phyloP scores from a whole-genome alignment of 2,797 vertebrate species.

The Sciaenops ocellatus region DNA sequence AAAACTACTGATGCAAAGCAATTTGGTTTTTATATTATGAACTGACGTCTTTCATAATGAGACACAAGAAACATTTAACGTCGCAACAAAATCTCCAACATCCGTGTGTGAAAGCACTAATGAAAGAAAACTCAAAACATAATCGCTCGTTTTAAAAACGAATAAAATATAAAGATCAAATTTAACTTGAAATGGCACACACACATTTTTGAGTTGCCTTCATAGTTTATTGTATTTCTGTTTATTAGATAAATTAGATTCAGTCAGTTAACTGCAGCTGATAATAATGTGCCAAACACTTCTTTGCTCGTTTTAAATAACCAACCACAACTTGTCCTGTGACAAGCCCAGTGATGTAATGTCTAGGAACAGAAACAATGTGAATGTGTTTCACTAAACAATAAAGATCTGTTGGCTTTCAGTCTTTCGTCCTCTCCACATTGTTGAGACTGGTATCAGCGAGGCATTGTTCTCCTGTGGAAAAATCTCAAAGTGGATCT shows the following conservation, averaged over 20 bases:
- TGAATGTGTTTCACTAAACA: constrained; percentile 48
- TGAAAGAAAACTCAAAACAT: constrained; percentile 1
- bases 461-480: constrained; percentile 18
- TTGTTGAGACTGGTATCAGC: constrained; percentile 18
- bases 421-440: constrained; percentile 19
- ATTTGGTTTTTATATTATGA: constrained; percentile 12
- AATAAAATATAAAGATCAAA: neutral
- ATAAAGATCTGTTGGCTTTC: constrained; percentile 31
- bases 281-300: constrained; percentile 15
- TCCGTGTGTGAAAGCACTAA: neutral
- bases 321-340: constrained; percentile 18
- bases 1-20: constrained; percentile 43
- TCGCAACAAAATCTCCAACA: neutral
- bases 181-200: neutral
- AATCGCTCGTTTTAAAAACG: neutral
- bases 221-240: neutral
- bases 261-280: neutral
- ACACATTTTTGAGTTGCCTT: neutral
- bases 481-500: neutral
- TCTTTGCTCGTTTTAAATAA: constrained; percentile 28
- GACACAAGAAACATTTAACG: constrained; percentile 25
- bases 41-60: constrained; percentile 17
- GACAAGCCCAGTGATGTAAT: constrained; percentile 43
- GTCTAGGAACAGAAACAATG: constrained; percentile 49
- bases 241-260: neutral